Evolutionary conservation across 2,888 invertebrate species (phyloP).

Genomic region (Pachycephus smyrnensis): DNA sequence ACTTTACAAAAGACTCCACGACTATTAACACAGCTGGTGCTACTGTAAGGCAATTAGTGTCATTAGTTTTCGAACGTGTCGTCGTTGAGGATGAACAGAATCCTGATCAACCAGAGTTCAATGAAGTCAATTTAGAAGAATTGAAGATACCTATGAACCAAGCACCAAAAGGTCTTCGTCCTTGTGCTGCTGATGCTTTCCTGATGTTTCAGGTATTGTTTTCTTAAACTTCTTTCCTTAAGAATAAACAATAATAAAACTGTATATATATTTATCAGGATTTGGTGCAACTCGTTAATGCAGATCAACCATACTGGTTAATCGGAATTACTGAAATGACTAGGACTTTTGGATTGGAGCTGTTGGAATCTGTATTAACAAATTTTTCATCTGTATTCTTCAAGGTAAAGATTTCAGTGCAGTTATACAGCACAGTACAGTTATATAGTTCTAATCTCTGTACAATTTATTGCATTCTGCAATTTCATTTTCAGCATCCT

Average conservation of each 20-base stretch:
- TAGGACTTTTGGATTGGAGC: constrained; percentile 94
- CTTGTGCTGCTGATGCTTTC: constrained; percentile 94
- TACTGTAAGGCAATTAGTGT: constrained; percentile 94
- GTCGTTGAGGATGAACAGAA: constrained; percentile 77
- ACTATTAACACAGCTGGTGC: constrained; percentile 98
- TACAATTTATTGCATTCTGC: constrained; percentile 7
- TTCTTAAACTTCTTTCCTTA: neutral
- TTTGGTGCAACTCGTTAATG: constrained; percentile 95
- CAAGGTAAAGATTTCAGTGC: constrained; percentile 70
- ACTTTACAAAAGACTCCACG: constrained; percentile 93
- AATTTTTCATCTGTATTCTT: constrained; percentile 88
- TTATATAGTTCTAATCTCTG: neutral
- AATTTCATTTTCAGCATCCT: constrained; percentile 76
- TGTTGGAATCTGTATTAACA: constrained; percentile 92
- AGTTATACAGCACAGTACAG: constrained; percentile 1
- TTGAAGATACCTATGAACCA: constrained; percentile 80
- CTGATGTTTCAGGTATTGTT: constrained; percentile 86
- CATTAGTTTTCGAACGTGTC: constrained; percentile 90
- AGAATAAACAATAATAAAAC: neutral
- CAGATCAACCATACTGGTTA: constrained; percentile 96
- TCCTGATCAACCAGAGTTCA: constrained; percentile 45
- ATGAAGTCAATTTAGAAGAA: constrained; percentile 80
- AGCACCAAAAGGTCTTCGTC: constrained; percentile 85
- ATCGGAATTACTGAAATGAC: constrained; percentile 97
- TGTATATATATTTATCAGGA: constrained; percentile 72